Evolutionary conservation across 1,140 invertebrate species (phyloP).

Genomic region (Aradophagus sp.): DNA sequence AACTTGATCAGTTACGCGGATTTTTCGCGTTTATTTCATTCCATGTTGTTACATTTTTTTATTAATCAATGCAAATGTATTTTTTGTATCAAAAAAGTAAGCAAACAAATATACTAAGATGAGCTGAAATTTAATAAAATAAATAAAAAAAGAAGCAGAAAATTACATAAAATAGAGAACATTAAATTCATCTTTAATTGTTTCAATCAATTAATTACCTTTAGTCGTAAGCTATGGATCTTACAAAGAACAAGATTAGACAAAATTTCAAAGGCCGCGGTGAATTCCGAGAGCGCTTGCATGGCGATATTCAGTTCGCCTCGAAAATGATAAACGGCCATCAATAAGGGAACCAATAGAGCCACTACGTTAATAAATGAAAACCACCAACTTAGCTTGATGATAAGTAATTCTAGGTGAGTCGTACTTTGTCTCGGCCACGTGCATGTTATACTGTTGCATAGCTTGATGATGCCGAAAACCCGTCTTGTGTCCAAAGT

Average conservation of each 20-base stretch:
- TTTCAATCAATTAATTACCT: conserved; percentile 25
- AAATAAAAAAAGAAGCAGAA: too few relatives aligned
- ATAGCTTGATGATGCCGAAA: too few relatives aligned
- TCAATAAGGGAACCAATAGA: conserved; percentile 6
- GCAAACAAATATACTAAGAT: too few relatives aligned
- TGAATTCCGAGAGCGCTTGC: conserved; percentile 37
- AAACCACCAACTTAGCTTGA: conserved; percentile 13
- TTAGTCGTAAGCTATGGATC: conserved; percentile 19
- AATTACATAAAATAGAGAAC: too few relatives aligned
- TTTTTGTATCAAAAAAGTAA: too few relatives aligned
- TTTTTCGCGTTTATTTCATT: too few relatives aligned
- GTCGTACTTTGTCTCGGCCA: conserved; percentile 4
- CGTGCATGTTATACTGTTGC: conserved; percentile 14
- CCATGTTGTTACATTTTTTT: too few relatives aligned
- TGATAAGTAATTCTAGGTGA: background rate
- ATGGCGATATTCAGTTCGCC: conserved; percentile 10
- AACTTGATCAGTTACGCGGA: too few relatives aligned
- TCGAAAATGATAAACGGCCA: conserved; percentile 22
- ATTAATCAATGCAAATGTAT: too few relatives aligned
- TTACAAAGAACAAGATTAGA: conserved; percentile 35
- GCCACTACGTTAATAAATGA: conserved; percentile 11
- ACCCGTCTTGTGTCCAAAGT: conserved; percentile 7
- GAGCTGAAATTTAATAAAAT: too few relatives aligned
- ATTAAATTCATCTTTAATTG: too few relatives aligned
- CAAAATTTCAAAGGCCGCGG: conserved; percentile 23